These are phyloP conservation scores for Labroides dimidiatus DNA, from an alignment of 2,797 vertebrate species.

Conservation along the genomic window DNA sequence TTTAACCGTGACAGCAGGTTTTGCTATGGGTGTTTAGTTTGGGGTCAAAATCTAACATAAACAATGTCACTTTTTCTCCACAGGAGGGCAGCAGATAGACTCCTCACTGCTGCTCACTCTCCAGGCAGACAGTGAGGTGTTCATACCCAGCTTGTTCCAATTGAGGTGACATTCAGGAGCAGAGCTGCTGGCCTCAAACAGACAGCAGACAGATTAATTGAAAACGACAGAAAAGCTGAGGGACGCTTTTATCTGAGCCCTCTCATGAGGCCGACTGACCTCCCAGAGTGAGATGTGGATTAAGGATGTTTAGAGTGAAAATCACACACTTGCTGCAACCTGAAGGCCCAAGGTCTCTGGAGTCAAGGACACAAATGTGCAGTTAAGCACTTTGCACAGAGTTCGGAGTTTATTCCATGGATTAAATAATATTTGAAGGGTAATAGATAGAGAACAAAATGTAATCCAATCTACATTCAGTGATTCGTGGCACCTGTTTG, in stretches of 20 bases:
- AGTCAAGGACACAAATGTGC: slow-evolving; percentile 45
- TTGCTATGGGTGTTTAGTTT: not conserved
- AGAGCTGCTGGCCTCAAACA: slow-evolving; percentile 31
- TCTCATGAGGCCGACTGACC: slow-evolving; percentile 30
- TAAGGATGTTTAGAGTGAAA: slow-evolving; percentile 52
- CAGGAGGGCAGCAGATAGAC: slow-evolving; percentile 77
- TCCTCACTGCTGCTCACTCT: slow-evolving; percentile 10
- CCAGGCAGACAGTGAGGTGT: not conserved
- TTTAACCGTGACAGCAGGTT: not conserved
- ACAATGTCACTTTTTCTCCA: slow-evolving; percentile 53
- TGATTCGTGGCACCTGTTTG: slow-evolving; percentile 19
- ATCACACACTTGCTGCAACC: slow-evolving; percentile 25
- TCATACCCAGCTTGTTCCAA: slow-evolving; percentile 66
- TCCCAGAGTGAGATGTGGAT: slow-evolving; percentile 35
- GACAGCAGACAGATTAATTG: slow-evolving; percentile 46
- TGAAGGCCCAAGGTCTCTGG: slow-evolving; percentile 7
- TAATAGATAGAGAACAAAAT: slow-evolving; percentile 5
- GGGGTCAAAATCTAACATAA: not conserved
- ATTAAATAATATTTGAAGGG: slow-evolving; percentile 28
- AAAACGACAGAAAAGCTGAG: slow-evolving; percentile 55
- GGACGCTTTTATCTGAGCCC: slow-evolving; percentile 29
- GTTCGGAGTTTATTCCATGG: slow-evolving; percentile 14
- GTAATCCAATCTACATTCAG: slow-evolving; percentile 3
- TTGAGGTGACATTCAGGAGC: slow-evolving; percentile 46
- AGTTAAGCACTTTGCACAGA: slow-evolving; percentile 1